A percentile compares a stretch with the other conserved stretches of the same genome.
These are phyloP conservation scores for Cyphomyrmex costatus DNA, from an alignment of 1,140 invertebrate species.

Conservation along the genomic window DNA sequence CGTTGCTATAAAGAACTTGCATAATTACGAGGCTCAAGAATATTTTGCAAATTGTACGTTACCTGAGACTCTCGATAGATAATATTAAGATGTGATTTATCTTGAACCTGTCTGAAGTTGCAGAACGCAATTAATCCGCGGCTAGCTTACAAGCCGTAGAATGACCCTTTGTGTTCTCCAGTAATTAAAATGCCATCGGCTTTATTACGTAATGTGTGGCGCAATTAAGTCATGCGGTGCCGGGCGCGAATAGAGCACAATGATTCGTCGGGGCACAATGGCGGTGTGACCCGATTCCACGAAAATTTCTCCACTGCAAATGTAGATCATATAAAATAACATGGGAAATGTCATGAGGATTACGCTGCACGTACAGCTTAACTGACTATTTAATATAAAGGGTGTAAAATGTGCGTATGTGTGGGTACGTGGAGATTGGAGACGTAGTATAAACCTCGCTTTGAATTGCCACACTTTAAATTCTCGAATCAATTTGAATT, in stretches of 20 bases:
- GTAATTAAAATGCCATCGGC: slow-evolving; percentile 60
- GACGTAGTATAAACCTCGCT: neutral
- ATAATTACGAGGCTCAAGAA: neutral
- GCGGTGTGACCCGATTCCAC: slow-evolving; percentile 21
- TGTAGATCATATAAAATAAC: slow-evolving; percentile 9
- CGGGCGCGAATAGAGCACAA: slow-evolving; percentile 20
- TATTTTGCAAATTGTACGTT: neutral
- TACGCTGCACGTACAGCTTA: neutral
- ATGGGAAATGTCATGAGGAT: slow-evolving; percentile 16
- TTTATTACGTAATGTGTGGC: slow-evolving; percentile 62
- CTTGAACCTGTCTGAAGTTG: slow-evolving; percentile 9
- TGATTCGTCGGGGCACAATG: slow-evolving; percentile 50
- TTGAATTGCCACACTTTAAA: neutral
- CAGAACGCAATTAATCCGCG: slow-evolving; percentile 35
- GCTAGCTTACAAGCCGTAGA: neutral
- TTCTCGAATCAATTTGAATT: neutral
- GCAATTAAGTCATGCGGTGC: slow-evolving; percentile 53
- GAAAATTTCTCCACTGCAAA: slow-evolving; percentile 35
- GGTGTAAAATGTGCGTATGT: neutral
- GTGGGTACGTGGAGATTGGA: neutral
- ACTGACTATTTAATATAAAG: neutral
- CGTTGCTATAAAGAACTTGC: neutral
- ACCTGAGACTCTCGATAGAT: neutral
- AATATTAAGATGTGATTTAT: slow-evolving; percentile 49
- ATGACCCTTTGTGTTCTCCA: slow-evolving; percentile 49